A percentile compares a stretch with the other conserved stretches of the same genome.
These are phyloP conservation scores for Cheiracanthium punctorium DNA, from an alignment of 2,888 invertebrate species.

Conservation along the genomic window DNA sequence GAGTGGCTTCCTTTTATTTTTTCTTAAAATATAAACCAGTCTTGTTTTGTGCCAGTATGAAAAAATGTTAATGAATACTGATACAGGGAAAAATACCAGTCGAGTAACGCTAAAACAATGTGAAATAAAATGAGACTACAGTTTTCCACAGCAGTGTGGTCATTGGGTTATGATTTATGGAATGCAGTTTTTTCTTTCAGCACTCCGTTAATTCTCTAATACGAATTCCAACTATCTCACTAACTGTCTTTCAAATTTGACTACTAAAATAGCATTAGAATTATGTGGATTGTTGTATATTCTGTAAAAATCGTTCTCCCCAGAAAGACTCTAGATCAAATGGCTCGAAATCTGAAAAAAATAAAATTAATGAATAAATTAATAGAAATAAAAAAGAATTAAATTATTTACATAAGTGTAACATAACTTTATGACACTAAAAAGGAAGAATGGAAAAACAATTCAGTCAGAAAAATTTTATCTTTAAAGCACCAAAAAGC, in stretches of 20 bases:
- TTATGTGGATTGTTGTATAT: constrained; percentile 84
- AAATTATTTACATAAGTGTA: too few species aligned
- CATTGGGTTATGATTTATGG: constrained; percentile 37
- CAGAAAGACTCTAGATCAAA: constrained; percentile 94
- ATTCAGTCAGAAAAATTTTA: too few species aligned
- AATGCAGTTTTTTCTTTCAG: constrained; percentile 46
- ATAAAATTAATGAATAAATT: too few species aligned
- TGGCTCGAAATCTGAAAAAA: constrained; percentile 85
- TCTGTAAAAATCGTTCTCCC: constrained; percentile 89
- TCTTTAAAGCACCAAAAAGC: too few species aligned
- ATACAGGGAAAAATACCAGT: constrained; percentile 16
- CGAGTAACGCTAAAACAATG: constrained; percentile 34
- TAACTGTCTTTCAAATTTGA: constrained; percentile 47
- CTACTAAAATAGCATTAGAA: constrained; percentile 19
- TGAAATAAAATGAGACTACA: constrained; percentile 40
- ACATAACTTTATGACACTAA: too few species aligned
- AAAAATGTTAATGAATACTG: too few species aligned
- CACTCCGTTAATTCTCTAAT: constrained; percentile 39
- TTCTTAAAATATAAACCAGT: constrained; percentile 32
- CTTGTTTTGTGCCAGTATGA: constrained; percentile 19
- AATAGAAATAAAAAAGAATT: too few species aligned
- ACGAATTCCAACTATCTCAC: constrained; percentile 58
- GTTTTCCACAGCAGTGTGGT: constrained; percentile 31
- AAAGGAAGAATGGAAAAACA: too few species aligned
- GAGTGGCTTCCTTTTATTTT: not conserved